Conservation (phyloP, 1,140 invertebrate species). For the Trichonephila clavata region DNA sequence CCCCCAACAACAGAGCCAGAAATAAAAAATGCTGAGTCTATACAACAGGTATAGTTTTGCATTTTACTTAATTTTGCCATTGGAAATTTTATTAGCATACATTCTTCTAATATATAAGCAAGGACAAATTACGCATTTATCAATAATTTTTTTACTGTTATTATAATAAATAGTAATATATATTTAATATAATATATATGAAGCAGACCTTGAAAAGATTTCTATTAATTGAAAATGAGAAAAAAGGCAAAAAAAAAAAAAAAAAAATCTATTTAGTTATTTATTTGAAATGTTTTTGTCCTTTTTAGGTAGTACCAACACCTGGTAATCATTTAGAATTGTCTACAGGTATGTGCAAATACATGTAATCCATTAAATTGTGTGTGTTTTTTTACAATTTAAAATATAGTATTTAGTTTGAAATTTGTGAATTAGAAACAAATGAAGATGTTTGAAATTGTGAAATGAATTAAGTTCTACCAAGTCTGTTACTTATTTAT, state of each 20-base stretch:
- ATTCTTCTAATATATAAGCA: too few species aligned
- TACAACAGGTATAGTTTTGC: neutral
- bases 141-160: too few species aligned
- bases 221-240: neutral
- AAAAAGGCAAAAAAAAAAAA: neutral
- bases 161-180: too few species aligned
- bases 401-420: neutral
- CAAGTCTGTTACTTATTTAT: too few species aligned
- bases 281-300: neutral
- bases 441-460: too few species aligned
- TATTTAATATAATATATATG: neutral
- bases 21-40: neutral
- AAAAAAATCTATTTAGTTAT: neutral
- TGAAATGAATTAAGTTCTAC: too few species aligned
- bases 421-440: too few species aligned
- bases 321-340: neutral
- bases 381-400: neutral
- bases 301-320: neutral
- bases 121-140: too few species aligned
- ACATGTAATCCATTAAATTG: neutral
- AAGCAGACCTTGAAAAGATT: neutral
- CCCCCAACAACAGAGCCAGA: neutral
- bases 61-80: neutral
- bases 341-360: neutral
- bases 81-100: too few species aligned